These are phyloP conservation scores for Lasioglossum marginatum DNA, from an alignment of 2,888 invertebrate genomes.

Conservation along the genomic window DNA sequence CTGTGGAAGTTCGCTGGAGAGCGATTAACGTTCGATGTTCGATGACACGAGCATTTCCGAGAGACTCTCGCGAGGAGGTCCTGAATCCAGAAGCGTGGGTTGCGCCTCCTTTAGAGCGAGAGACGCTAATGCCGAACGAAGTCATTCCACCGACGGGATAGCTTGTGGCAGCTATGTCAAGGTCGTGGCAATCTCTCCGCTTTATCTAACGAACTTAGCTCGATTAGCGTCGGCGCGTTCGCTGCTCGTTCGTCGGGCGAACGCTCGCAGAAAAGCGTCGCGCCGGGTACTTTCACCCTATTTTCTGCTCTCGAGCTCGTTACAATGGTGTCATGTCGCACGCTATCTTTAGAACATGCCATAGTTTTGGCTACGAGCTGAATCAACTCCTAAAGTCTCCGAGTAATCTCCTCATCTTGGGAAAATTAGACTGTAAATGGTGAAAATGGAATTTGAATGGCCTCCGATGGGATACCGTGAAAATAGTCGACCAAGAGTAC, in stretches of 20 bases:
- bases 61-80: neutral
- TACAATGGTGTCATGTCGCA: neutral
- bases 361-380: neutral
- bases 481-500: neutral
- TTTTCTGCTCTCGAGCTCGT: neutral
- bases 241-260: conserved; percentile 16
- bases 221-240: conserved; percentile 30
- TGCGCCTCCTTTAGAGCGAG: conserved; percentile 10
- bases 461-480: neutral
- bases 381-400: neutral
- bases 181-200: conserved; percentile 35
- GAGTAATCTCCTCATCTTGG: neutral
- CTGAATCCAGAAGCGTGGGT: conserved; percentile 32
- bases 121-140: conserved; percentile 25
- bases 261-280: conserved; percentile 28
- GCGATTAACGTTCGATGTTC: neutral
- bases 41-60: neutral
- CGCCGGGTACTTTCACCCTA: conserved; percentile 32
- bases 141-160: conserved; percentile 35
- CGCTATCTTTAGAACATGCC: neutral
- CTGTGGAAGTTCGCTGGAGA: neutral
- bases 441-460: neutral
- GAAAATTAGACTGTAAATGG: neutral
- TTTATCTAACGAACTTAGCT: conserved; percentile 46
- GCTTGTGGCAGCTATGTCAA: conserved; percentile 46